phyloP scores from a whole-genome alignment of 1,140 invertebrate species.

The Drosophila repleta region DNA sequence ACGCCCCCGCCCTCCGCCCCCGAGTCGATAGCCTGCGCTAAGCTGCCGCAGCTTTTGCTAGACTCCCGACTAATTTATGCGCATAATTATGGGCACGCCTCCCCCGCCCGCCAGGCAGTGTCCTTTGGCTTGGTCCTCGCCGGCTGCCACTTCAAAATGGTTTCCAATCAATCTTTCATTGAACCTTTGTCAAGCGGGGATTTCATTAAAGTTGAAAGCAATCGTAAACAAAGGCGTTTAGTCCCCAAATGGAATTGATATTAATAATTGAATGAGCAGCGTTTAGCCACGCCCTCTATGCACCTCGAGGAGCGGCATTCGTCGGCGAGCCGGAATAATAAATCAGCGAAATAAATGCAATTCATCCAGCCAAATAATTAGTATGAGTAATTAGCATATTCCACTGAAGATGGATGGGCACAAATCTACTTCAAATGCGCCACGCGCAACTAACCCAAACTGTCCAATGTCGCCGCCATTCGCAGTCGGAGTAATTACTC shows the following conservation, averaged over 20 bases:
- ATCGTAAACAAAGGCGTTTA: conserved; percentile 49
- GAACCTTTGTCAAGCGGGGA: conserved; percentile 75
- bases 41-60: conserved; percentile 32
- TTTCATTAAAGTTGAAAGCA: conserved; percentile 73
- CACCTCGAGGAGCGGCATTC: conserved; percentile 5
- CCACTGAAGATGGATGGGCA: background rate
- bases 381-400: conserved; percentile 36
- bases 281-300: conserved; percentile 32
- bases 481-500: conserved; percentile 8
- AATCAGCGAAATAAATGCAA: conserved; percentile 33
- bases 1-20: background rate
- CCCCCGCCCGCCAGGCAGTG: background rate
- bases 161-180: conserved; percentile 77
- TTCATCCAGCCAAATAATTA: conserved; percentile 39
- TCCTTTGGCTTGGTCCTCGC: background rate
- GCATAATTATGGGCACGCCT: conserved; percentile 71
- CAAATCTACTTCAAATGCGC: conserved; percentile 6
- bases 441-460: background rate
- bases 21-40: background rate
- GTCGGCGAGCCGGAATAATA: conserved; percentile 35
- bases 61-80: conserved; percentile 65
- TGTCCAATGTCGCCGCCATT: background rate
- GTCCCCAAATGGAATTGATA: conserved; percentile 66
- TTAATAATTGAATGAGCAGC: conserved; percentile 66
- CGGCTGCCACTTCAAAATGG: conserved; percentile 63